Base-by-base conservation (phyloP, 1,140 invertebrate species). In the Uloborus diversus region DNA sequence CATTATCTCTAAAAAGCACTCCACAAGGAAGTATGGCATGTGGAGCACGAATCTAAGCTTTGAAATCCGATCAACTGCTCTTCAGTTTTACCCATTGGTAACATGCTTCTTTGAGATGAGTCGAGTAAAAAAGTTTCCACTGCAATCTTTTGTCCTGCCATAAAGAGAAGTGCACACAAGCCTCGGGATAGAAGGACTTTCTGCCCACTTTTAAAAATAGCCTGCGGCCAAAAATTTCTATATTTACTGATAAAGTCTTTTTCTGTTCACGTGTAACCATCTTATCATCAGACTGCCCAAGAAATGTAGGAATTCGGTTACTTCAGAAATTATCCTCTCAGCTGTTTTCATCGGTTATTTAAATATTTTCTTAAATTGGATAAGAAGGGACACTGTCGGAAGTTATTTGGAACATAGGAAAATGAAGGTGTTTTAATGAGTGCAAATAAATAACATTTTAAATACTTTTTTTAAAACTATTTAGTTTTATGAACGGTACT, bases 201-300 rank as follows among this genome's bases (percentile, higher is more conserved):
- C 37, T 68, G 65, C 30, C 65, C 25, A 68, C 37, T 51, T 68
- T 37, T 49, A 68, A 47, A 30, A 68, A 30, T 68, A 47, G 65
- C 47, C 47, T 1, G n/a, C 9, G 37, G 42, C 42, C 28, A 51
- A 68, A 68, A 23, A 51, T 28, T 49, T 47, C 23, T 5, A 17
- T 68, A 68, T 68, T 68, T 68, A 68, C 65, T 68, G 65, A 68
- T 68, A 68, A 68, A 68, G 37, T 33, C 47, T 68, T 68, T 51
- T 68, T 68, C 27, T 51, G 65, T 47, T 68, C 47, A 51, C 47
- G 65, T 47, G 3, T 49, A 49, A 9, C 27, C 27, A 37, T n/a
- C 62, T 68, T 68, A 68, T 68, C 65, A 51, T 68, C 14, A 17
- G n/a, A 20, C 42, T 2, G 23, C 47, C n/a, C 3, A 4, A 20